Percentiles rank a stretch among this genome's conserved stretches.
Evolutionary conservation across 2,113 vertebrate genomes (phyloP).

Genomic region (Odontesthes bonariensis): DNA sequence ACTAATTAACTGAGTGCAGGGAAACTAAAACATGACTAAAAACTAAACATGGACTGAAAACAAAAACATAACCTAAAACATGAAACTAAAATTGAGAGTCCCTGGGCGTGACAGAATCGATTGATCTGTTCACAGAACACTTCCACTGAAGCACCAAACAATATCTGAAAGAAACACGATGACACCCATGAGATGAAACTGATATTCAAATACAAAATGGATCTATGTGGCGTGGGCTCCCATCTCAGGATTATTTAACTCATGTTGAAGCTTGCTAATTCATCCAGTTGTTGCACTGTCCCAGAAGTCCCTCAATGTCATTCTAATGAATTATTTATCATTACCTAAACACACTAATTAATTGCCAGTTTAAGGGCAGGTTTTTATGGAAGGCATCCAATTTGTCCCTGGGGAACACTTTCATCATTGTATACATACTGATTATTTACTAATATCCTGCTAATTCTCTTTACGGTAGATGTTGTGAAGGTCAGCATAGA

Average conservation of each 20-base stretch:
- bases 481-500: slow-evolving; percentile 73
- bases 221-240: slow-evolving; percentile 25
- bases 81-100: too few relatives aligned
- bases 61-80: too few relatives aligned
- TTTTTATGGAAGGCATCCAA: slow-evolving; percentile 54
- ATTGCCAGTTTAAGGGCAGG: slow-evolving; percentile 67
- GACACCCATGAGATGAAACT: slow-evolving; percentile 63
- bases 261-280: slow-evolving; percentile 20
- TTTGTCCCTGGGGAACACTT: slow-evolving; percentile 64
- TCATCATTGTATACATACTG: slow-evolving; percentile 55
- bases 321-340: slow-evolving; percentile 71
- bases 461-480: slow-evolving; percentile 65
- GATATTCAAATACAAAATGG: slow-evolving; percentile 60
- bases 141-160: slow-evolving; percentile 60
- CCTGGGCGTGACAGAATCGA: too few relatives aligned
- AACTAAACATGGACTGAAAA: too few relatives aligned
- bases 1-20: too few relatives aligned
- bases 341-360: slow-evolving; percentile 70
- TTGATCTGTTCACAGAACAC: slow-evolving; percentile 63
- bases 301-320: slow-evolving; percentile 67
- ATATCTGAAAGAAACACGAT: slow-evolving; percentile 63
- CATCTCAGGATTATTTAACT: slow-evolving; percentile 29
- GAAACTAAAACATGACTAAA: too few relatives aligned
- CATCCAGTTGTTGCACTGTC: slow-evolving; percentile 51
- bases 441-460: slow-evolving; percentile 69